Base-by-base conservation (phyloP, 2,888 invertebrate genomes). In the Lithophane leautieri region DNA sequence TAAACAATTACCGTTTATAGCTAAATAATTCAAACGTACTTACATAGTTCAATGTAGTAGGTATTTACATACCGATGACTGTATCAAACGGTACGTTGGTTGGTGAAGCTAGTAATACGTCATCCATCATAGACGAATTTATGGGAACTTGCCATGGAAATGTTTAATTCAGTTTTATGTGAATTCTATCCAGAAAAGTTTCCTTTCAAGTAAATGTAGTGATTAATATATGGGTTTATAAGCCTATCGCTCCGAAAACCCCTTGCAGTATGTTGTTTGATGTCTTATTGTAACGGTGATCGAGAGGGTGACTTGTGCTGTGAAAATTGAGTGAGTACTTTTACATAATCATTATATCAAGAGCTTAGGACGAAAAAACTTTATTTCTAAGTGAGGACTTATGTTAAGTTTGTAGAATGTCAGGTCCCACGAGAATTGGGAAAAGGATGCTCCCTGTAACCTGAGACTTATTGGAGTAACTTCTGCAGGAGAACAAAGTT, bases 121-220 rank as follows among this genome's bases (percentile, higher is more conserved):
- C 81, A 85, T 76, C 70, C 81, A 85, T 76, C 70, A 67, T 79
- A 60, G 68, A 75, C 78, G 68, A 80, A 85, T 88, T 88, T 82
- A 88, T 86, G 90, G 90, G 86, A 90, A 90, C 84, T 84, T 89
- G 73, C 85, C 73, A 88, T 90, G 93, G 92, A 92, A 93, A 90
- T 79, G 69, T 92, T 91, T 87, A 80, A 65, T 66, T 68, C 78
- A 78, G 70, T 80, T 85, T 60, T 85, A 82, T 76, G 72, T 85
- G 77, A 86, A 87, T 86, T 89, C 76, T 80, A 86, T 82, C 79
- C 76, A 85, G 73, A 88, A 92, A 91, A 89, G 86, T 88, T 91
- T 92, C 92, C 92, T 88, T 88, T 82, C 76, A 70, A 66, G 69
- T 76, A 83, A 88, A 85, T 78, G 84, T 67, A 62, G 79, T 90